Conservation (phyloP, 2,113 vertebrate species). For the Aegithalos caudatus region DNA sequence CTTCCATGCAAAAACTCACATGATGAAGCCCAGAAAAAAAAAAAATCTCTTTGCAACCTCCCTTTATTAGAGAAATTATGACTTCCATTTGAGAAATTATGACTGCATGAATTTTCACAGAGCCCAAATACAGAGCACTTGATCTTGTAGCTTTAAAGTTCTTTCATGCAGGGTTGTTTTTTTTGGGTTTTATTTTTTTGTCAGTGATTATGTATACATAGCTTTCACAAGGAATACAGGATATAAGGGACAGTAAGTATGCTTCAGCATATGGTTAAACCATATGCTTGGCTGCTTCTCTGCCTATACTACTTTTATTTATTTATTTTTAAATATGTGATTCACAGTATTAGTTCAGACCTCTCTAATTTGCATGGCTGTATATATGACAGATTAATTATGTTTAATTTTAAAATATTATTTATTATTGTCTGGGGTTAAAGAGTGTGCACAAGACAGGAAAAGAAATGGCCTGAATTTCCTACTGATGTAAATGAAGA, state of each 20-base stretch:
- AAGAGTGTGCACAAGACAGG: background rate
- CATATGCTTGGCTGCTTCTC: constrained; percentile 58
- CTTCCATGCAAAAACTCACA: background rate
- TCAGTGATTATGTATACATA: constrained; percentile 33
- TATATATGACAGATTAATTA: constrained; percentile 40
- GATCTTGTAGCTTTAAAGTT: constrained; percentile 2
- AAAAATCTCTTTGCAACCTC: background rate
- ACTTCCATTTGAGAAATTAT: background rate
- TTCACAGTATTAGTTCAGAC: constrained; percentile 41
- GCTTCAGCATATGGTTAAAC: constrained; percentile 63
- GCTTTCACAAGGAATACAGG: constrained; percentile 44
- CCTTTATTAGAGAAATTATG: background rate
- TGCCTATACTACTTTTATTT: constrained; percentile 53
- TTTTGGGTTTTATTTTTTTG: background rate
- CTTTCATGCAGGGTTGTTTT: background rate
- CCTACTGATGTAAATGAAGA: background rate
- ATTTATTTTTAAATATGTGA: constrained; percentile 51
- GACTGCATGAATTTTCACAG: background rate
- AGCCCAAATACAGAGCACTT: background rate
- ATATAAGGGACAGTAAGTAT: constrained; percentile 54
- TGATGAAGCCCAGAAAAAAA: background rate
- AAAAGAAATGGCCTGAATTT: background rate
- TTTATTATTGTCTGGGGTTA: constrained; percentile 3
- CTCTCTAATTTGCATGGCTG: constrained; percentile 11
- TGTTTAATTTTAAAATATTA: constrained; percentile 18